These are phyloP conservation scores for Drosophila santomea DNA, from an alignment of 1,140 invertebrate genomes.

Conservation along the genomic window DNA sequence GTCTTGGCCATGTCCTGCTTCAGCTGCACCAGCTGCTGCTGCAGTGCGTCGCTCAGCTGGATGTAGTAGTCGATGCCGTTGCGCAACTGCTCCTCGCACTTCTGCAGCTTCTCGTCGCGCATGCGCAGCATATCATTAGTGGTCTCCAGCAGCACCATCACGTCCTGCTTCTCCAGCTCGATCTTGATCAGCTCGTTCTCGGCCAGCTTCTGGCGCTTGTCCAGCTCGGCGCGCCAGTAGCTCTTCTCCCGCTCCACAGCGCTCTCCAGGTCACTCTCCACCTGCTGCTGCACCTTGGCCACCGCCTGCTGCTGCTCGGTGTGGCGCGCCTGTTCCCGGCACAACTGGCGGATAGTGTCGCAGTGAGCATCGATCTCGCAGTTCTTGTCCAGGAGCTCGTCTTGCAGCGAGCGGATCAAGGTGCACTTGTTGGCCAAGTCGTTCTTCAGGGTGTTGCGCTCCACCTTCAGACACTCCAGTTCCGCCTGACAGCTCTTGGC, in stretches of 20 bases:
- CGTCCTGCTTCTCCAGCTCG: slow-evolving; percentile 85
- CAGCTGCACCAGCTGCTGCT: slow-evolving; percentile 78
- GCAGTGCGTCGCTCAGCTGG: slow-evolving; percentile 72
- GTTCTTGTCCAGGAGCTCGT: slow-evolving; percentile 82
- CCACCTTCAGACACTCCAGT: slow-evolving; percentile 74
- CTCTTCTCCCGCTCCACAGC: slow-evolving; percentile 84
- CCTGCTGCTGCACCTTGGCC: slow-evolving; percentile 84
- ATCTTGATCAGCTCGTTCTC: slow-evolving; percentile 85
- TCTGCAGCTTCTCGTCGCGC: slow-evolving; percentile 83
- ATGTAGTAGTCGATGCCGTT: slow-evolving; percentile 84
- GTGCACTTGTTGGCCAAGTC: slow-evolving; percentile 84
- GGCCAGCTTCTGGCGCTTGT: slow-evolving; percentile 86
- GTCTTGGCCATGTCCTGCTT: slow-evolving; percentile 83
- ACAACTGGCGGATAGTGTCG: slow-evolving; percentile 77
- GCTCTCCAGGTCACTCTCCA: slow-evolving; percentile 84
- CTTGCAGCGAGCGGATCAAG: slow-evolving; percentile 75
- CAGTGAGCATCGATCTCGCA: slow-evolving; percentile 79
- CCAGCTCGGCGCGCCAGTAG: slow-evolving; percentile 85
- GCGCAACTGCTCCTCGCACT: slow-evolving; percentile 80
- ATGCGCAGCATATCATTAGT: slow-evolving; percentile 81
- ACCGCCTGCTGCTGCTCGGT: slow-evolving; percentile 84
- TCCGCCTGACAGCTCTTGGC: slow-evolving; percentile 67
- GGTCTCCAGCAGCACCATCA: slow-evolving; percentile 83
- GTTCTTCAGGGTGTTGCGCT: slow-evolving; percentile 82
- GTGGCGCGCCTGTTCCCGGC: slow-evolving; percentile 76